These are phyloP conservation scores for Eciton burchellii DNA, from an alignment of 1,140 invertebrate genomes.

Conservation along the genomic window DNA sequence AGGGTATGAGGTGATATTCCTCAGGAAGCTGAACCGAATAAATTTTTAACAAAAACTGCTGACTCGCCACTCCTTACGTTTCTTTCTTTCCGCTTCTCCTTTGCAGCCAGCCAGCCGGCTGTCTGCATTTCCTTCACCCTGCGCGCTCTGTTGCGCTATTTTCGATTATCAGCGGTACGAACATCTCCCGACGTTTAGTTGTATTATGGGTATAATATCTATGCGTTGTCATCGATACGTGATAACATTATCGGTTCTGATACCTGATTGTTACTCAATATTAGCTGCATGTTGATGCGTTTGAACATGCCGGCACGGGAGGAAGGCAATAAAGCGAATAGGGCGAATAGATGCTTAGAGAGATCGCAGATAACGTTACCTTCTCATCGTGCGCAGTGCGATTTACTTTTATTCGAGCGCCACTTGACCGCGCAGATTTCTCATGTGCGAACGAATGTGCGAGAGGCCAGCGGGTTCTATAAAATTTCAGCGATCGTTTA, in stretches of 20 bases:
- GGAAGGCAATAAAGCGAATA: background rate
- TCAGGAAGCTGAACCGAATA: slow-evolving; percentile 75
- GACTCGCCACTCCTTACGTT: slow-evolving; percentile 71
- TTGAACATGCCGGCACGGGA: background rate
- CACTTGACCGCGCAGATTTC: background rate
- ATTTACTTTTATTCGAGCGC: slow-evolving; percentile 14
- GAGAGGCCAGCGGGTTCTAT: background rate
- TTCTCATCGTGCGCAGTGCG: background rate
- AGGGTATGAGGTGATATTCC: slow-evolving; percentile 72
- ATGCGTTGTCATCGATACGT: background rate
- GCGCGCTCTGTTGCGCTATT: slow-evolving; percentile 25
- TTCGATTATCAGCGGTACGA: background rate
- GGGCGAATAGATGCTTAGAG: background rate
- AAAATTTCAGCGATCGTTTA: background rate
- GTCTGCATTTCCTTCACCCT: slow-evolving; percentile 48
- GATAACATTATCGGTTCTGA: slow-evolving; percentile 29
- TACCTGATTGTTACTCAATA: slow-evolving; percentile 33
- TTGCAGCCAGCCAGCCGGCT: slow-evolving; percentile 46
- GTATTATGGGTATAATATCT: slow-evolving; percentile 8
- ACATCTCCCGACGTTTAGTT: background rate
- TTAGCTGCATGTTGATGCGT: slow-evolving; percentile 4
- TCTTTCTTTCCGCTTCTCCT: slow-evolving; percentile 44
- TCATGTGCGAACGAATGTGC: background rate
- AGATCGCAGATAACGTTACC: background rate
- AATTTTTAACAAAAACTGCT: slow-evolving; percentile 78